Evolutionary conservation across 2,797 vertebrate species (phyloP).

Genomic region (Anisognathus igniventris): DNA sequence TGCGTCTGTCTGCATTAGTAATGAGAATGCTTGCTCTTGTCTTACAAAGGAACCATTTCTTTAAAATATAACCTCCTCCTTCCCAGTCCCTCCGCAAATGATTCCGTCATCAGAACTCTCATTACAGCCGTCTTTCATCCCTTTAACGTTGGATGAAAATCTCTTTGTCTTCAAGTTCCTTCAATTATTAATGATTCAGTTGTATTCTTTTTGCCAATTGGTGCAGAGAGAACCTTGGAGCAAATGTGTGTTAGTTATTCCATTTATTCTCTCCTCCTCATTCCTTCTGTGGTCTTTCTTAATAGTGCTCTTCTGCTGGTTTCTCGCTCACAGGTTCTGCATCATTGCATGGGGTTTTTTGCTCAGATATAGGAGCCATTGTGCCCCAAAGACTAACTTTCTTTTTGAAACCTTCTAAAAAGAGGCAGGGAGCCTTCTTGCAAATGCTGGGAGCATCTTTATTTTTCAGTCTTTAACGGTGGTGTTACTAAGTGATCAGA

Average conservation of each 20-base stretch:
- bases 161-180: conserved; percentile 49
- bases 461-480: background rate
- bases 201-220: conserved; percentile 50
- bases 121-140: conserved; percentile 28
- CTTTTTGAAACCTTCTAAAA: background rate
- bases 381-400: background rate
- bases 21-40: conserved; percentile 31
- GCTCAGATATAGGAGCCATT: background rate
- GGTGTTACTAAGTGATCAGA: background rate
- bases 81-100: background rate
- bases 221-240: conserved; percentile 15
- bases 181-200: conserved; percentile 39
- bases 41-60: conserved; percentile 41
- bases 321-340: background rate
- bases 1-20: background rate
- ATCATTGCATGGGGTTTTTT: background rate
- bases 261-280: background rate
- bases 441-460: background rate
- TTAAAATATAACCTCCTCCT: conserved; percentile 35
- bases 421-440: background rate
- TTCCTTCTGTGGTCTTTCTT: background rate
- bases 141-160: conserved; percentile 24
- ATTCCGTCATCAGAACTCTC: conserved; percentile 5
- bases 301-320: background rate
- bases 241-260: conserved; percentile 17